These are phyloP conservation scores for Aplocera efformata DNA, from an alignment of 2,888 invertebrate genomes.

Conservation along the genomic window DNA sequence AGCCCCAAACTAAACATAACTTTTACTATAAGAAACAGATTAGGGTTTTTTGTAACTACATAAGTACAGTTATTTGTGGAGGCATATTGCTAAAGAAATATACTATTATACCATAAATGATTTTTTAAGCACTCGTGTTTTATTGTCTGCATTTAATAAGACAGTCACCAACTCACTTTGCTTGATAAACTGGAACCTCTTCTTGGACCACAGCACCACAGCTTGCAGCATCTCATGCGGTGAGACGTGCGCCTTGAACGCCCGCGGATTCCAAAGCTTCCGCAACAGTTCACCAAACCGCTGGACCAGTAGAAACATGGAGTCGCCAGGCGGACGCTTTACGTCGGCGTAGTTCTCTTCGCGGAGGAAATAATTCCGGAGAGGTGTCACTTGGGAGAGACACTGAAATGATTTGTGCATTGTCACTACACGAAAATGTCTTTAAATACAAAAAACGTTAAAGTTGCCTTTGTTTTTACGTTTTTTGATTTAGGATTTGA, in stretches of 20 bases:
- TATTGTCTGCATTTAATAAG: too few relatives aligned
- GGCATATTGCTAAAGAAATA: too few relatives aligned
- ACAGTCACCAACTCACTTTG: conserved; percentile 88
- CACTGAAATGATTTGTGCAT: conserved; percentile 86
- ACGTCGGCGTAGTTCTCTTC: conserved; percentile 95
- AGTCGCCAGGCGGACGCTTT: conserved; percentile 97
- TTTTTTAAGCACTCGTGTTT: too few relatives aligned
- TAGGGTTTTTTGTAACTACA: too few relatives aligned
- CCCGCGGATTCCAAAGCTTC: conserved; percentile 99
- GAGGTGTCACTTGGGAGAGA: conserved; percentile 95
- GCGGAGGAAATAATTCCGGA: conserved; percentile 96
- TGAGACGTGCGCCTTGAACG: conserved; percentile 99
- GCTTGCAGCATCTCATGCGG: conserved; percentile 99
- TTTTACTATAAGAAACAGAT: too few relatives aligned
- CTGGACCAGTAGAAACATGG: conserved; percentile 93
- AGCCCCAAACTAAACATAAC: too few relatives aligned
- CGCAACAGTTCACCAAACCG: conserved; percentile 96
- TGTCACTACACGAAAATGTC: too few relatives aligned
- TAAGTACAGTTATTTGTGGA: too few relatives aligned
- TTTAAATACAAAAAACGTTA: too few relatives aligned
- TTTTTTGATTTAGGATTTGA: too few relatives aligned
- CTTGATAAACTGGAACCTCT: conserved; percentile 98
- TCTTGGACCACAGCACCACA: conserved; percentile 97
- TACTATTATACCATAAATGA: too few relatives aligned
- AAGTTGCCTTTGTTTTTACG: too few relatives aligned